A percentile compares a stretch with the other conserved stretches of the same genome.
Conservation (phyloP, 2,888 invertebrate genomes). For the Glyphotaelius pellucidus region DNA sequence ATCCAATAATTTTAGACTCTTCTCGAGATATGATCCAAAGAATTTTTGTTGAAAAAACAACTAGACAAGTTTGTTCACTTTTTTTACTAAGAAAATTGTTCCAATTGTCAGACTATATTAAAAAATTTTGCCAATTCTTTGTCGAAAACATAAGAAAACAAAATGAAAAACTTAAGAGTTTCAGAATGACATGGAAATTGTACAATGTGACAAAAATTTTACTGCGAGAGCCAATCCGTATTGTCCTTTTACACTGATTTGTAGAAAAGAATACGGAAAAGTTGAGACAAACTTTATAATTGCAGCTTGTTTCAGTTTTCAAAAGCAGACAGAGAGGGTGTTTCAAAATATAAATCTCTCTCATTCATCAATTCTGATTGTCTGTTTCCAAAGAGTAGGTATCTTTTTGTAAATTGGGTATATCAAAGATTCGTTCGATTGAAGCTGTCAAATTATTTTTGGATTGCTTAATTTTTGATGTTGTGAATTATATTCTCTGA, state of each 20-base stretch:
- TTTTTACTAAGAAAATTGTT: too few relatives aligned
- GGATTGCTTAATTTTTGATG: too few relatives aligned
- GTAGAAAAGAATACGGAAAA: slow-evolving; percentile 9
- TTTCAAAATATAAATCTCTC: not conserved
- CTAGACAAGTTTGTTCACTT: too few relatives aligned
- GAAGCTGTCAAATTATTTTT: not conserved
- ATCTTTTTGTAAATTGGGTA: not conserved
- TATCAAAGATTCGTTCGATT: not conserved
- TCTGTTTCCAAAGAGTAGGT: not conserved
- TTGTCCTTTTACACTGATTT: not conserved
- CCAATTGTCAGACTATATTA: too few relatives aligned
- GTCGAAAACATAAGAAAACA: not conserved
- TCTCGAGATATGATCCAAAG: too few relatives aligned
- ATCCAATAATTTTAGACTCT: too few relatives aligned
- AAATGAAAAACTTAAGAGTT: not conserved
- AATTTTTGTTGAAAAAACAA: too few relatives aligned
- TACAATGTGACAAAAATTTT: not conserved
- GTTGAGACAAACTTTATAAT: slow-evolving; percentile 31
- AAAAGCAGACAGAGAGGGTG: not conserved
- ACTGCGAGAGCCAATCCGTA: not conserved
- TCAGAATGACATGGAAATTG: not conserved
- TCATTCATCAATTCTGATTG: slow-evolving; percentile 25
- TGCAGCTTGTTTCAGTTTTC: slow-evolving; percentile 36
- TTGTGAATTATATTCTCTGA: too few relatives aligned
- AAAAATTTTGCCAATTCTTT: too few relatives aligned